A percentile compares a stretch with the other conserved stretches of the same genome.
Conservation (phyloP, 2,797 vertebrate genomes). For the Epinephelus malabaricus region DNA sequence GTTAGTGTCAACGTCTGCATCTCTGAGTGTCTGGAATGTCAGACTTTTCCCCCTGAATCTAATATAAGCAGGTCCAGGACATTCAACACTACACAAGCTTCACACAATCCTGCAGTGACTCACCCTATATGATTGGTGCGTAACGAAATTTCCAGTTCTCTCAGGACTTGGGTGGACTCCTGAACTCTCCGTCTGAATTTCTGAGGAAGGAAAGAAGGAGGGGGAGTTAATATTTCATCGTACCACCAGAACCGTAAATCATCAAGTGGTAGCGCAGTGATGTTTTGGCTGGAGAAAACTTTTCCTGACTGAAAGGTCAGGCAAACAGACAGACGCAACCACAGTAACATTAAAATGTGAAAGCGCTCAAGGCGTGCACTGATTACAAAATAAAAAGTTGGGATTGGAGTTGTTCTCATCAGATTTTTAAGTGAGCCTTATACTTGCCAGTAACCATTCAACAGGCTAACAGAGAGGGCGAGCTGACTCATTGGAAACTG, state of each 20-base stretch:
- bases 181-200: constrained; percentile 99
- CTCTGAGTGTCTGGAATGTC: constrained; percentile 77
- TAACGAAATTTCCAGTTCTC: constrained; percentile 99
- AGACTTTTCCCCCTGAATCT: constrained; percentile 69
- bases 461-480: constrained; percentile 38
- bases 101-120: constrained; percentile 76
- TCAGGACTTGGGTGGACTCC: constrained; percentile 97
- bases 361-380: background rate
- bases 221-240: constrained; percentile 70
- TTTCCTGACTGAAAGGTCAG: constrained; percentile 55
- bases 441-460: constrained; percentile 60
- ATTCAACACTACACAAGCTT: constrained; percentile 43
- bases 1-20: constrained; percentile 64
- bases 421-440: constrained; percentile 39
- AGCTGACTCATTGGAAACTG: constrained; percentile 71
- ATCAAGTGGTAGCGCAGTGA: constrained; percentile 50
- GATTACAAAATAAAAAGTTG: constrained; percentile 44
- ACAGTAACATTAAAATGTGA: constrained; percentile 52
- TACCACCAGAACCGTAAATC: constrained; percentile 54
- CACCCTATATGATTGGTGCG: constrained; percentile 99
- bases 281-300: constrained; percentile 44
- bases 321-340: constrained; percentile 38
- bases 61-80: constrained; percentile 50
- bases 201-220: constrained; percentile 78
- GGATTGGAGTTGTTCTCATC: constrained; percentile 22